Evolutionary conservation across 2,113 vertebrate species (phyloP), one percentile per base, ranked within the genome.

Genomic region (Prietella phreatophila): DNA sequence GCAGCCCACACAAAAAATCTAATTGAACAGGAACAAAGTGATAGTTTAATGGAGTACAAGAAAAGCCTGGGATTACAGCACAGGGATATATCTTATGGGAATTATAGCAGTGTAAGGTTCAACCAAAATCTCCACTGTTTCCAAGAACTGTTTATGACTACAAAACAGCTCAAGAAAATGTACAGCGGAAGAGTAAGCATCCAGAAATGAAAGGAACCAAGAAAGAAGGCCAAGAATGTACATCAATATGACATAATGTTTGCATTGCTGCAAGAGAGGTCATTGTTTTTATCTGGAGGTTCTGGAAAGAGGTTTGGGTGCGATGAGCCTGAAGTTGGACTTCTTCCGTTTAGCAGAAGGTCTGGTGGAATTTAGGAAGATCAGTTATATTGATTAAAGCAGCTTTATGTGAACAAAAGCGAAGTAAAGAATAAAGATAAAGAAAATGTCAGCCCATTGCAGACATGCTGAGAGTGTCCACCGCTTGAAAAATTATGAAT

Each of bases 21-120:
- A 60, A 61, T 82, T 82, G 80, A 61, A 58, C 53, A 81, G 79
- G 53, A 56, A 33, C 27, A 81, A 81, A 79, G 50, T 79, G 79
- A 53, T 13, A 15, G 80, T 36, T 60, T 82, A 42, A 81, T 60
- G 80, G 80, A 61, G 80, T 61, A 61, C 33, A 82, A 27, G 80
- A 60, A 82, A 61, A 82, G 33, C 80, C 79, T 81, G 4, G 79
- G 79, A 81, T 81, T 58, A 81, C n/a, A 81, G 53, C 79, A 36
- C n/a, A 33, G 30, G 53, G 36, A 39, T 61, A 27, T 39, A 61
- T 36, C 56, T 82, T 81, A 58, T 58, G n/a, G 58, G 10, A 60
- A 56, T 1, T 25, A 22, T 25, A 25, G 30, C 20, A 39, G 53
- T 53, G 39, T 5, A 50, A 22, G 5, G 50, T 47, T 76, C n/a